Percentiles rank a stretch among this genome's conserved stretches.
phyloP scores from a whole-genome alignment of 2,797 vertebrate genomes.

The Pseudotriccus pelzelni region DNA sequence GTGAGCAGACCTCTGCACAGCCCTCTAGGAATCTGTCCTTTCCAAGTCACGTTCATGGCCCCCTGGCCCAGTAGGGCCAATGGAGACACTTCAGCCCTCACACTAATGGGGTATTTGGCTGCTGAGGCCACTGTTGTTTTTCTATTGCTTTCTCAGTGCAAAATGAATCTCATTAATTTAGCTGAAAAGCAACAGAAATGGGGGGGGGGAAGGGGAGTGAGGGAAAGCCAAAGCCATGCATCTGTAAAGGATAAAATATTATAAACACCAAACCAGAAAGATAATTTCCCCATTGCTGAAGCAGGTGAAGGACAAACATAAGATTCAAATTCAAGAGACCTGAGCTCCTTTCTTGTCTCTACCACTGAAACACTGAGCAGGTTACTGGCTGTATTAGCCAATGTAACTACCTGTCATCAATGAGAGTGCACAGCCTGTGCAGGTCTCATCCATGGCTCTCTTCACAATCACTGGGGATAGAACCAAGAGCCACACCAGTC shows the following conservation, averaged over 20 bases:
- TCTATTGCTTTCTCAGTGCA: neutral
- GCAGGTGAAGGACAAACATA: neutral
- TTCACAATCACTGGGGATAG: neutral
- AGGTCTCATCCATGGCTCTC: neutral
- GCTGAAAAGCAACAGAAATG: neutral
- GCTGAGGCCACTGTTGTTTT: neutral
- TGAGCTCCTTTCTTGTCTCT: neutral
- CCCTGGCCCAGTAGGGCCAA: neutral
- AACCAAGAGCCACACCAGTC: neutral
- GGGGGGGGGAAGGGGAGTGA: too few species aligned
- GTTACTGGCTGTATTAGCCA: neutral
- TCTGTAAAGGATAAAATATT: neutral
- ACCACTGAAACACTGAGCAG: neutral
- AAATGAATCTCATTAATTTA: neutral
- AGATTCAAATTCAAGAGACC: neutral
- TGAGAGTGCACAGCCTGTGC: neutral
- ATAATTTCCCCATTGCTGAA: neutral
- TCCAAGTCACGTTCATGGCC: neutral
- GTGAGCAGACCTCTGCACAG: neutral
- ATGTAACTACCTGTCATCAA: neutral
- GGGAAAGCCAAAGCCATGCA: neutral
- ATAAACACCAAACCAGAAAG: neutral
- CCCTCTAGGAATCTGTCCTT: neutral
- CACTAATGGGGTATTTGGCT: neutral
- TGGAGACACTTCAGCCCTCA: neutral